Evolutionary conservation across 2,888 invertebrate species (phyloP), one percentile per base, ranked within the genome.

Genomic region (Habroteleia sp.): DNA sequence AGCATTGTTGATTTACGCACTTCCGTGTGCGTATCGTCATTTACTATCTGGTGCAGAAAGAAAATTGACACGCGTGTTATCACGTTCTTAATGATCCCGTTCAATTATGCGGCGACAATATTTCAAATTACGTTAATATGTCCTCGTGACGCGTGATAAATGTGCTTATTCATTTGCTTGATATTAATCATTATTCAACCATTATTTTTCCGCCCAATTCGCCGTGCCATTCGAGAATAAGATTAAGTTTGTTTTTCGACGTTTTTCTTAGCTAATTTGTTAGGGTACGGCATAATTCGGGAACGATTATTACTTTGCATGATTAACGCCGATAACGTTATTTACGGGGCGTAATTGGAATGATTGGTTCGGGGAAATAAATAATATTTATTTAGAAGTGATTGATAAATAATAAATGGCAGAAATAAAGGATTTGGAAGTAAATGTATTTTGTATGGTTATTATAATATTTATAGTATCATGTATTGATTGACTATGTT

Each of bases 1-100:
- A 42, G 39, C 52, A 41, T 63, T 44, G 76, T 68, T 80, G 81
- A 81, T 81, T 82, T 80, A 81, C 79, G 75, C 74, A 76, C 76
- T 76, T 69, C 68, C 69, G 65, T 42, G 69, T 72, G 42, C 58
- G 42, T 63, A 71, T 71, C 71, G 41, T 62, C 71, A 39, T 42
- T 58, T 37, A 33, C 52, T 74, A 74, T 74, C 74, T 54, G 41
- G 56, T 31, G 56, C 68, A 48, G 48, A 74, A 74, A 68, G 74
- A 56, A 42, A 62, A 74, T 74, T 74, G 74, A 68, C 74, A 74
- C 16, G 42, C 48, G 23, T 33, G 62, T 74, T 48, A 68, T 68
- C 74, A 35, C 44, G 37, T 62, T 56, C 50, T 56, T 68, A 74
- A 68, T 62, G 62, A 74, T 74, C 60, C 37, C 37, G 66, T 62